These are phyloP conservation scores for Poeciliopsis infans DNA, from an alignment of 2,797 vertebrate genomes.

Conservation along the genomic window DNA sequence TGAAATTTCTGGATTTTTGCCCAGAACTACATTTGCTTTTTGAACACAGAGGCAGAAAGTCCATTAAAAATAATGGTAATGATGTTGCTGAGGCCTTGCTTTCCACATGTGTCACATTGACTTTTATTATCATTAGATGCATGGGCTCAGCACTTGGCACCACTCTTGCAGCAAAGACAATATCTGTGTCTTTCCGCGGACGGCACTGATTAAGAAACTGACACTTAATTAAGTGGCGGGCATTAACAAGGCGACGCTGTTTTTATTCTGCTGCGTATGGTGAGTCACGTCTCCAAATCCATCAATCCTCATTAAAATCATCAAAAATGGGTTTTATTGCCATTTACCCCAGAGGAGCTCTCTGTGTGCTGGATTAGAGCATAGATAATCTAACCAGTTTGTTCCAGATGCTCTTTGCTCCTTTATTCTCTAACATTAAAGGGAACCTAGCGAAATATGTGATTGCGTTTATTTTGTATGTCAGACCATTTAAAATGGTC, in stretches of 20 bases:
- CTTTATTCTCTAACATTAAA: conserved; percentile 12
- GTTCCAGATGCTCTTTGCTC: not conserved
- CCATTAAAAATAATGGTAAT: not conserved
- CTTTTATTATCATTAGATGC: not conserved
- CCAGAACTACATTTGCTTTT: not conserved
- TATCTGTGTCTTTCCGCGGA: not conserved
- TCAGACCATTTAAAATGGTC: not conserved
- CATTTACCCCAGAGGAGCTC: conserved; percentile 12
- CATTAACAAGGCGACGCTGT: conserved; percentile 6
- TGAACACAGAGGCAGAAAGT: not conserved
- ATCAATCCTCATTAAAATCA: conserved; percentile 46
- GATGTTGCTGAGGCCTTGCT: not conserved
- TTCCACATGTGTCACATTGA: not conserved
- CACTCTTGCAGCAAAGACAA: not conserved
- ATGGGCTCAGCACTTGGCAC: not conserved
- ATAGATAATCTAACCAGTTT: conserved; percentile 15
- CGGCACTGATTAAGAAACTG: conserved; percentile 5
- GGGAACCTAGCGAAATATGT: conserved; percentile 18
- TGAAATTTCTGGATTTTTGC: not conserved
- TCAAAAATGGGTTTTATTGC: conserved; percentile 5
- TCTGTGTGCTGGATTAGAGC: conserved; percentile 15
- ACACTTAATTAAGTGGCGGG: not conserved
- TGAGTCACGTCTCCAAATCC: conserved; percentile 41
- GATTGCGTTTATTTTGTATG: conserved; percentile 13
- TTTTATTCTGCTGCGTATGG: conserved; percentile 2